Evolutionary conservation across 2,113 vertebrate genomes (phyloP).

Genomic region (Odocoileus hemionus): DNA sequence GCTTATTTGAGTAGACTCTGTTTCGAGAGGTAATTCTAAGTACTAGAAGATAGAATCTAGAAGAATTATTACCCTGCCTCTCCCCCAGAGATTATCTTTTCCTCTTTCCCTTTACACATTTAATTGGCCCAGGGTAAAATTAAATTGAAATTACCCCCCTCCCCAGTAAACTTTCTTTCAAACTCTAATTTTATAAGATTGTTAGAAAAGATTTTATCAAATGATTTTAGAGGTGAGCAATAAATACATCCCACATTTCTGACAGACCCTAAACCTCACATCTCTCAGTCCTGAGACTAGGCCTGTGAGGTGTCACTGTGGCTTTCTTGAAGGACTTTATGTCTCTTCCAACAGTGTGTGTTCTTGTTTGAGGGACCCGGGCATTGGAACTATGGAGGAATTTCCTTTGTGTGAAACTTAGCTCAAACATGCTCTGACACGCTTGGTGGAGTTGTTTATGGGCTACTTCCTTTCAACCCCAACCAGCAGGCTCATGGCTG

Average conservation of each 20-base stretch:
- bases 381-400: not conserved
- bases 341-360: not conserved
- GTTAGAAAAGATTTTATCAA: slow-evolving; percentile 17
- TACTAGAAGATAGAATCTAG: not conserved
- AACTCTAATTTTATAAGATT: not conserved
- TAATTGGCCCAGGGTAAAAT: not conserved
- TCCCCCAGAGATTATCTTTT: not conserved
- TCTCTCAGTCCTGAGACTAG: not conserved
- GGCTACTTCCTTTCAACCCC: slow-evolving; percentile 59
- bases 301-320: not conserved
- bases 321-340: not conserved
- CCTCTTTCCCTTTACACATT: not conserved
- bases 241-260: not conserved
- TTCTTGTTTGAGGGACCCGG: not conserved
- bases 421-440: slow-evolving; percentile 35
- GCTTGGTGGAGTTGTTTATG: slow-evolving; percentile 61
- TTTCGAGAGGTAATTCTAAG: not conserved
- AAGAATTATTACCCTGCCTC: not conserved
- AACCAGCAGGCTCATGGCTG: slow-evolving; percentile 46
- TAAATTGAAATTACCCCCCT: not conserved
- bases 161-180: not conserved
- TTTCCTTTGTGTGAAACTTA: slow-evolving; percentile 56
- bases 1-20: not conserved
- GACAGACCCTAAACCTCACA: not conserved
- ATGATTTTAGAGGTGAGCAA: not conserved